Evolutionary conservation across 2,113 vertebrate species (phyloP).

Genomic region (Dromaius novaehollandiae): DNA sequence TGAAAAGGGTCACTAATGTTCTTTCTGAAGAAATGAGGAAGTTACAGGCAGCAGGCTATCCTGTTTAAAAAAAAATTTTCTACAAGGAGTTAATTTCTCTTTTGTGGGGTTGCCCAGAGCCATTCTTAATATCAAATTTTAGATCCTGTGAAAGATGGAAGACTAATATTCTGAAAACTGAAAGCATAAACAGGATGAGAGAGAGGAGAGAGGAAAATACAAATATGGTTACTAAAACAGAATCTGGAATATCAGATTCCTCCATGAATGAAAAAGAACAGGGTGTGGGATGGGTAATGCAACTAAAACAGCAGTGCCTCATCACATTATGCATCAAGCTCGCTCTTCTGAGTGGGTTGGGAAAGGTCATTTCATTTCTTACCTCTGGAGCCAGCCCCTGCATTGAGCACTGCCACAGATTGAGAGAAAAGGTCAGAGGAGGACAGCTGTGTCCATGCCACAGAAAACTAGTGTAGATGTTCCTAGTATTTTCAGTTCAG

Average conservation of each 20-base stretch:
- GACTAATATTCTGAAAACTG: background rate
- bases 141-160: background rate
- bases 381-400: background rate
- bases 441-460: background rate
- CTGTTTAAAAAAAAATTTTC: background rate
- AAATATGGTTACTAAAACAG: background rate
- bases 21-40: background rate
- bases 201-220: background rate
- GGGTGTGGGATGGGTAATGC: background rate
- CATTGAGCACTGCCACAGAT: background rate
- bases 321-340: background rate
- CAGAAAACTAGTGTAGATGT: background rate
- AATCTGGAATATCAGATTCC: background rate
- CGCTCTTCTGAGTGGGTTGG: background rate
- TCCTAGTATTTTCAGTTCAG: background rate
- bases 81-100: background rate
- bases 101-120: background rate
- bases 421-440: background rate
- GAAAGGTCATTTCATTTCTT: background rate
- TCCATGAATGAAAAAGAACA: background rate
- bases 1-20: background rate
- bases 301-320: background rate
- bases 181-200: background rate
- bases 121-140: background rate
- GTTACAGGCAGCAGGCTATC: accelerated